Evolutionary conservation across 2,113 vertebrate genomes (phyloP).

Genomic region (Limnothrissa miodon): DNA sequence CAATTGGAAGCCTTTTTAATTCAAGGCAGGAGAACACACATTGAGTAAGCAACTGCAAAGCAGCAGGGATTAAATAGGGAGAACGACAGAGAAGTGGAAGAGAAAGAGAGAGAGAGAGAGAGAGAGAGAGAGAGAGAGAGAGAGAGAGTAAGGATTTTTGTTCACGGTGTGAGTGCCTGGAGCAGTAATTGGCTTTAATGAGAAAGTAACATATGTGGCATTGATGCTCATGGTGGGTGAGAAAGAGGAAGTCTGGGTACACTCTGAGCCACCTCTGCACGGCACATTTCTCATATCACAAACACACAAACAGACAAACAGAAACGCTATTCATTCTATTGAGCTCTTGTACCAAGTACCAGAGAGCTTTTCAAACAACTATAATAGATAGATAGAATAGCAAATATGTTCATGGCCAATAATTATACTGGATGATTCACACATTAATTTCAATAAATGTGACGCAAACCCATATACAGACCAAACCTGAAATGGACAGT

Average conservation of each 20-base stretch:
- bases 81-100: slow-evolving; percentile 36
- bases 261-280: not conserved
- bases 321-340: not conserved
- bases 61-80: slow-evolving; percentile 50
- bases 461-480: not conserved
- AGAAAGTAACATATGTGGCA: slow-evolving; percentile 71
- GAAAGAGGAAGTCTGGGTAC: slow-evolving; percentile 54
- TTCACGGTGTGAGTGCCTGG: slow-evolving; percentile 54
- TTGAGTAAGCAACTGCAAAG: slow-evolving; percentile 48
- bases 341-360: not conserved
- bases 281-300: not conserved
- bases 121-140: not conserved
- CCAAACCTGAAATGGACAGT: too few species aligned
- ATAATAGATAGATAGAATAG: not conserved
- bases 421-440: not conserved
- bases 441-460: not conserved
- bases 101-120: not conserved
- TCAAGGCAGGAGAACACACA: slow-evolving; percentile 59
- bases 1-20: slow-evolving; percentile 49
- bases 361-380: too few species aligned
- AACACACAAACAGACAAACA: not conserved
- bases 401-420: not conserved
- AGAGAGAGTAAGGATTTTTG: slow-evolving; percentile 28
- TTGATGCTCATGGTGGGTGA: slow-evolving; percentile 62
- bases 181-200: slow-evolving; percentile 72